phyloP scores from a whole-genome alignment of 2,888 invertebrate species.

The Melinaea marsaeus region DNA sequence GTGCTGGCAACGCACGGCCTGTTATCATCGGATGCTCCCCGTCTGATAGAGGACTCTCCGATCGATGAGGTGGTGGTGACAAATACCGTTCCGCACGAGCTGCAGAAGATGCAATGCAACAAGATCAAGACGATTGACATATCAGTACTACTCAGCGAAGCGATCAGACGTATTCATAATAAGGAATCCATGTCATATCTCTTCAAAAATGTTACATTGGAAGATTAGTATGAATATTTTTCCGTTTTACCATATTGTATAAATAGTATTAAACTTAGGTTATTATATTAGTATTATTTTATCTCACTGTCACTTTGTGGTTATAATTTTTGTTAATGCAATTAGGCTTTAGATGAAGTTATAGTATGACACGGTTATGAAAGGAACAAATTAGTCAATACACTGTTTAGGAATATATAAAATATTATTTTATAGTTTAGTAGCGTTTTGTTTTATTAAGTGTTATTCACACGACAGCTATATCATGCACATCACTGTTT shows the following conservation, averaged over 20 bases:
- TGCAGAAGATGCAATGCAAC: constrained; percentile 99
- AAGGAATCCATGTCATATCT: constrained; percentile 99
- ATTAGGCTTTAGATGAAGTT: constrained; percentile 8
- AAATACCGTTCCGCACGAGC: constrained; percentile 98
- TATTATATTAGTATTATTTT: constrained; percentile 15
- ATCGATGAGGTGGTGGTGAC: constrained; percentile 99
- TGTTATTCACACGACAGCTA: no score
- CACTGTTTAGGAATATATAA: constrained; percentile 7
- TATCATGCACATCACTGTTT: background rate
- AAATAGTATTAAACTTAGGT: constrained; percentile 19
- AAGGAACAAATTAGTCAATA: constrained; percentile 19
- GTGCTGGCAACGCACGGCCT: constrained; percentile 98
- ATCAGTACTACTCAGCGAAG: constrained; percentile 96
- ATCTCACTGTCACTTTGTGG: constrained; percentile 10
- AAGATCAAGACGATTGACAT: constrained; percentile 99
- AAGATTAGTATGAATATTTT: constrained; percentile 82
- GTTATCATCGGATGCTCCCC: constrained; percentile 96
- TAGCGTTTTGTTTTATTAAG: no score
- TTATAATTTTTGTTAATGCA: constrained; percentile 4
- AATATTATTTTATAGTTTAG: no score
- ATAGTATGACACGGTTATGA: constrained; percentile 8
- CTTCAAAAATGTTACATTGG: constrained; percentile 97
- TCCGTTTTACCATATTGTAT: constrained; percentile 14
- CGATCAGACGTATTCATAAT: constrained; percentile 98
- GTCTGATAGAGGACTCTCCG: constrained; percentile 95